Conservation (phyloP, 2,797 vertebrate species). For the Tinamus major region DNA sequence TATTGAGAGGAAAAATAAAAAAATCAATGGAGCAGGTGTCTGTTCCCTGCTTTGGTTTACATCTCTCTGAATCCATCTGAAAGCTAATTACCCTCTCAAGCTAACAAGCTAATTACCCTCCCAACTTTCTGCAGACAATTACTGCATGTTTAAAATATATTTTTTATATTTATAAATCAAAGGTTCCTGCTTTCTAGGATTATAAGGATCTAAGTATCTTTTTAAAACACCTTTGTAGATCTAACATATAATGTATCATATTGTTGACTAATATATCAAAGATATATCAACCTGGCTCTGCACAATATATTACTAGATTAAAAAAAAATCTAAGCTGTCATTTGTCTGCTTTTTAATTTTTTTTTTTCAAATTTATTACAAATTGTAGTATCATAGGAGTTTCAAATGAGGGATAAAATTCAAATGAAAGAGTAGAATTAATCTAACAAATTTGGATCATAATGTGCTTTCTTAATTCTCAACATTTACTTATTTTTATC, state of each 20-base stretch:
- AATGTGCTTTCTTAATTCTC: slow-evolving; percentile 44
- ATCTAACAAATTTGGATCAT: slow-evolving; percentile 11
- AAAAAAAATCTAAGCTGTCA: neutral
- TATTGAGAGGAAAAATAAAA: too few species aligned
- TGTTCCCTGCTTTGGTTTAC: neutral
- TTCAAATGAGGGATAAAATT: slow-evolving; percentile 4
- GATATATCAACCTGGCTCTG: neutral
- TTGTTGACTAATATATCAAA: neutral
- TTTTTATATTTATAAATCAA: too few species aligned
- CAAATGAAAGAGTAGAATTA: slow-evolving; percentile 40
- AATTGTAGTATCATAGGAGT: neutral
- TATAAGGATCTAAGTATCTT: neutral
- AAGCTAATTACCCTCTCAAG: neutral
- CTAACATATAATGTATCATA: neutral
- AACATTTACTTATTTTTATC: slow-evolving; percentile 32
- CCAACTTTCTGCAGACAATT: neutral
- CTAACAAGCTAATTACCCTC: too few species aligned
- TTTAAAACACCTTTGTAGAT: neutral
- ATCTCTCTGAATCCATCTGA: neutral
- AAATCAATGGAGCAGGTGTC: neutral
- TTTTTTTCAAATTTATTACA: neutral
- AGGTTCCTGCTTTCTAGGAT: neutral
- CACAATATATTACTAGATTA: rapidly evolving
- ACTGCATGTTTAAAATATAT: neutral
- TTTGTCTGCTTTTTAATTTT: neutral